A percentile compares a stretch with the other conserved stretches of the same genome.
phyloP scores from a whole-genome alignment of 2,113 vertebrate species.

The Cyphomyrus plagiostoma region DNA sequence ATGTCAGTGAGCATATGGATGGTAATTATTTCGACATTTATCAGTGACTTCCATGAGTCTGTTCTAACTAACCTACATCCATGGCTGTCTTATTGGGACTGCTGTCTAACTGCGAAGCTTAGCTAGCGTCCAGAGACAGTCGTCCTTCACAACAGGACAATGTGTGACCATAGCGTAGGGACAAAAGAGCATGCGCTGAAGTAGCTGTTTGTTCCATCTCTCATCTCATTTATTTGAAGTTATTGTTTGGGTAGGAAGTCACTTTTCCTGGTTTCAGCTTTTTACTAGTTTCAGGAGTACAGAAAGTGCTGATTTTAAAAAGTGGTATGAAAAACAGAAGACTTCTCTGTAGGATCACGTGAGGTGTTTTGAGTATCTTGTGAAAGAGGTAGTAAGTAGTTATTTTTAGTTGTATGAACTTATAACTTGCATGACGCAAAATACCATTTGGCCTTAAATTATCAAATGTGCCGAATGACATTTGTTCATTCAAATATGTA shows the following conservation, averaged over 20 bases:
- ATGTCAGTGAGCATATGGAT: not conserved
- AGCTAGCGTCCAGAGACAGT: not conserved
- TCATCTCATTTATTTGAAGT: not conserved
- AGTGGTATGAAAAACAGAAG: not conserved
- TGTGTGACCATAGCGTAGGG: not conserved
- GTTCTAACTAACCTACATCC: too few species aligned
- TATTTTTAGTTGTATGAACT: not conserved
- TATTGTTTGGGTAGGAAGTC: not conserved
- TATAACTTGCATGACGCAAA: not conserved
- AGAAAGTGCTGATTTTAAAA: not conserved
- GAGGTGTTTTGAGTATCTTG: not conserved
- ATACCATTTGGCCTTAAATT: not conserved
- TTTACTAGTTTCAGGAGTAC: not conserved
- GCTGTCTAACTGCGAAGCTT: not conserved
- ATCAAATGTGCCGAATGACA: not conserved
- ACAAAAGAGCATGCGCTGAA: not conserved
- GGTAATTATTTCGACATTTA: not conserved
- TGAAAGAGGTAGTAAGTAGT: not conserved
- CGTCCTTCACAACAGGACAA: not conserved
- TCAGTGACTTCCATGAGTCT: not conserved
- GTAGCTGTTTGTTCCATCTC: not conserved
- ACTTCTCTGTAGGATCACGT: not conserved
- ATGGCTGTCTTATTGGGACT: not conserved
- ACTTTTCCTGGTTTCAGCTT: not conserved
- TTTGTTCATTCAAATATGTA: not conserved